These are phyloP conservation scores for Epinephelus lanceolatus DNA, from an alignment of 2,113 vertebrate genomes.

Conservation along the genomic window DNA sequence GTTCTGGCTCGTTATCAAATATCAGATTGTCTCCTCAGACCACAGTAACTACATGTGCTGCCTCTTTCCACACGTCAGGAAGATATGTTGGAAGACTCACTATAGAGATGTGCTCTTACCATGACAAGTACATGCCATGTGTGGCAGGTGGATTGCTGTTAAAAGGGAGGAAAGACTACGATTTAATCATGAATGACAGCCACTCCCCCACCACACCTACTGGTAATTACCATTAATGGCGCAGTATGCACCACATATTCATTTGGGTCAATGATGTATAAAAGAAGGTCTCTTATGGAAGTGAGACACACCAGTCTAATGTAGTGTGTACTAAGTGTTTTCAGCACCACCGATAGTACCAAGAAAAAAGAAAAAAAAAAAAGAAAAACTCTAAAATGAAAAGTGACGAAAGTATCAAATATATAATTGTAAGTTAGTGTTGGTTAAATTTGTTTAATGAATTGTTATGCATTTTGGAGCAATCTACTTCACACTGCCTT, in stretches of 20 bases:
- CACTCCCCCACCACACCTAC: not conserved
- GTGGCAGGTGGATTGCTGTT: not conserved
- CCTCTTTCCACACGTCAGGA: not conserved
- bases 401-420: not conserved
- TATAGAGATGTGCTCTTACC: not conserved
- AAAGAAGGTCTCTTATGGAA: not conserved
- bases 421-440: not conserved
- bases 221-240: not conserved
- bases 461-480: no score
- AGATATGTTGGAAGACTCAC: not conserved
- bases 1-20: not conserved
- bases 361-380: not conserved
- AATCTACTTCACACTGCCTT: not conserved
- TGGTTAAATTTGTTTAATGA: not conserved
- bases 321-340: not conserved
- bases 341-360: slow-evolving; percentile 5
- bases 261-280: not conserved
- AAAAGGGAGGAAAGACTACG: not conserved
- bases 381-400: not conserved
- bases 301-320: not conserved
- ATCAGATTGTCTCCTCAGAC: not conserved
- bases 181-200: slow-evolving; percentile 12
- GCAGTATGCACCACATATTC: not conserved
- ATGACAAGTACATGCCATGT: not conserved
- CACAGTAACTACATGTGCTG: not conserved